Conservation (phyloP, 2,888 invertebrate species). For the Diarsia brunnea region DNA sequence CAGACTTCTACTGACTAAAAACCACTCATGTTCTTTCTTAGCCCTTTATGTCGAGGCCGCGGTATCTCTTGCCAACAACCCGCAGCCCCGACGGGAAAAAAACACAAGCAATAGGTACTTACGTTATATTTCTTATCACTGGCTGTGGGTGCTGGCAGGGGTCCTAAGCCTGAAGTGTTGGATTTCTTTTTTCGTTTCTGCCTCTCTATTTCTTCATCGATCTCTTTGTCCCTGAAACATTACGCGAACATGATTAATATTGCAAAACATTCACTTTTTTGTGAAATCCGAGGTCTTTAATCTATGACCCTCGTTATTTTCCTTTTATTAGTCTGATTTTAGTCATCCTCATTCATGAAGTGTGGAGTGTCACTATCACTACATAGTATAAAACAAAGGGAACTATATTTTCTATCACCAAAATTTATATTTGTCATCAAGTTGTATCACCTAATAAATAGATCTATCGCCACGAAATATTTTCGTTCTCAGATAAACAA, state of each 20-base stretch:
- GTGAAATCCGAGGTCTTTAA: not conserved
- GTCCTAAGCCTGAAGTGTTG: slow-evolving; percentile 87
- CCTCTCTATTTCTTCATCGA: slow-evolving; percentile 96
- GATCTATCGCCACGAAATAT: too few species aligned
- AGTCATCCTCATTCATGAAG: not conserved
- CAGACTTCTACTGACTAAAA: too few species aligned
- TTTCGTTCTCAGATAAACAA: too few species aligned
- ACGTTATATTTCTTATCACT: slow-evolving; percentile 88
- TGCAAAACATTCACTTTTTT: not conserved
- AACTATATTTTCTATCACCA: too few species aligned
- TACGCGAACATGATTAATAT: not conserved
- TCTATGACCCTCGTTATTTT: not conserved
- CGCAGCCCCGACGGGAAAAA: too few species aligned
- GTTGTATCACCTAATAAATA: too few species aligned
- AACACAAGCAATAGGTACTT: too few species aligned
- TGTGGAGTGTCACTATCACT: not conserved
- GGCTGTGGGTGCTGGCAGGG: slow-evolving; percentile 81
- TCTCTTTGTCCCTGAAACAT: slow-evolving; percentile 94
- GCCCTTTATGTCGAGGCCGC: too few species aligned
- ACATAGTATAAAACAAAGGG: too few species aligned
- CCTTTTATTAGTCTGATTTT: not conserved
- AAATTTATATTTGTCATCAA: too few species aligned
- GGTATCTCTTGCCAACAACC: too few species aligned
- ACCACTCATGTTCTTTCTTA: too few species aligned
- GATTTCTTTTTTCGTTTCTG: slow-evolving; percentile 96